Evolutionary conservation across 2,888 invertebrate genomes (phyloP).

Genomic region (Diarsia mendica): DNA sequence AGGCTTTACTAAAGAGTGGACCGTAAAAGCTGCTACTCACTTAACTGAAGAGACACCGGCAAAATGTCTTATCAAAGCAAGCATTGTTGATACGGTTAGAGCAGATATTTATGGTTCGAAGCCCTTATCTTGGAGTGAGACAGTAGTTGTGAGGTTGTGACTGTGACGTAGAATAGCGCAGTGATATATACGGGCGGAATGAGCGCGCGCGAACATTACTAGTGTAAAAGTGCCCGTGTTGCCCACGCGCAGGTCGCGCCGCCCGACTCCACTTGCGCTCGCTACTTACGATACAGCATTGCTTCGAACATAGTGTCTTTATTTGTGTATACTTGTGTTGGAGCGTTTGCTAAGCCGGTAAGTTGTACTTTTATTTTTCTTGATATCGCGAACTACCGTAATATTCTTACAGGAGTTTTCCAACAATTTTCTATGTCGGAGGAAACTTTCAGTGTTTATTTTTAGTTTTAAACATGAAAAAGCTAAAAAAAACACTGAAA

Average conservation of each 20-base stretch:
- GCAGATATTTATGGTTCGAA: constrained; percentile 69
- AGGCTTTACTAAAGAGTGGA: neutral
- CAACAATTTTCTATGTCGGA: neutral
- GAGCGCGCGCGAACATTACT: constrained; percentile 86
- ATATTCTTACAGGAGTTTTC: neutral
- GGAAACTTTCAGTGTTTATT: neutral
- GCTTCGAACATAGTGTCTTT: constrained; percentile 74
- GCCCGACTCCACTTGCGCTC: constrained; percentile 68
- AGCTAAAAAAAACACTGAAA: neutral
- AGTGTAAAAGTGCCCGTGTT: constrained; percentile 80
- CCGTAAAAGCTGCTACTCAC: neutral
- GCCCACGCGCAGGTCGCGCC: constrained; percentile 77
- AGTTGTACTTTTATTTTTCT: constrained; percentile 62
- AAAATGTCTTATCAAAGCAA: constrained; percentile 30
- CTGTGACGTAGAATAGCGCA: constrained; percentile 78
- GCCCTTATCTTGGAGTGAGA: constrained; percentile 72
- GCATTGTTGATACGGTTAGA: constrained; percentile 63
- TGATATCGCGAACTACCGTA: neutral
- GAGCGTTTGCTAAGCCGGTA: constrained; percentile 73
- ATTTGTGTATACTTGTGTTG: constrained; percentile 78
- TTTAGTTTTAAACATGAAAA: constrained; percentile 1
- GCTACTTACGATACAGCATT: constrained; percentile 65
- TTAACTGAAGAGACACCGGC: neutral
- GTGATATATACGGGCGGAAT: constrained; percentile 82
- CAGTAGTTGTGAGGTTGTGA: constrained; percentile 64